Evolutionary conservation across 2,797 vertebrate species (phyloP).

Genomic region (Tapera naevia): DNA sequence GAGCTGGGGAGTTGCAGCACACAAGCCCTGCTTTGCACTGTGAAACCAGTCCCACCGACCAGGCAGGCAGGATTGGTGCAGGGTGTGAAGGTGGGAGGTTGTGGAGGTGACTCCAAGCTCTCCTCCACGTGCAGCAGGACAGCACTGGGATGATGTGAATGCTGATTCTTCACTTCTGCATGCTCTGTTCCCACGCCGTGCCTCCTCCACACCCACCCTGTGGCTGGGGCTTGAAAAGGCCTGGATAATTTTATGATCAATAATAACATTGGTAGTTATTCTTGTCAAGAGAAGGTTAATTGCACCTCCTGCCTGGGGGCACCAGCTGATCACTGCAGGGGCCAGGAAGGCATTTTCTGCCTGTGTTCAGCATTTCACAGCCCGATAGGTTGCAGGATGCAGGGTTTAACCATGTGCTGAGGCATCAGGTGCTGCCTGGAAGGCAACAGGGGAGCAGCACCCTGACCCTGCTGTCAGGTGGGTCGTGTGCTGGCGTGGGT

Average conservation of each 20-base stretch:
- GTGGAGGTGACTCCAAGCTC: neutral
- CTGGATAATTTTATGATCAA: constrained; percentile 43
- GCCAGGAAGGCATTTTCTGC: constrained; percentile 29
- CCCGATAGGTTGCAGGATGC: neutral
- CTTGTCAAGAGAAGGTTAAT: constrained; percentile 71
- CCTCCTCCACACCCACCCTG: neutral
- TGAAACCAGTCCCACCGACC: no score
- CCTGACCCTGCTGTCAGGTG: neutral
- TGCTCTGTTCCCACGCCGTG: rapidly evolving
- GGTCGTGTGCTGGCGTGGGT: rapidly evolving
- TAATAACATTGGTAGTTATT: constrained; percentile 53
- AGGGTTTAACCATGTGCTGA: neutral
- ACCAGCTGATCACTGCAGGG: constrained; percentile 46
- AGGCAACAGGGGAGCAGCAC: neutral
- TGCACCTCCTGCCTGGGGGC: constrained; percentile 61
- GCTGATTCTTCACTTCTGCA: neutral
- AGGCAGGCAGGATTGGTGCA: no score
- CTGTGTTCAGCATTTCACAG: neutral
- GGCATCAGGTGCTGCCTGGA: neutral
- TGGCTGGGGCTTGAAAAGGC: neutral
- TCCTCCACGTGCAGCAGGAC: neutral
- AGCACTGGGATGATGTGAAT: neutral
- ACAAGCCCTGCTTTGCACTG: no score
- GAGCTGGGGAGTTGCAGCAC: neutral
- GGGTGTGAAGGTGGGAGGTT: neutral